Percentiles rank a stretch among this genome's conserved stretches.
phyloP scores from a whole-genome alignment of 2,888 invertebrate species.

The Cerastoderma edule region DNA sequence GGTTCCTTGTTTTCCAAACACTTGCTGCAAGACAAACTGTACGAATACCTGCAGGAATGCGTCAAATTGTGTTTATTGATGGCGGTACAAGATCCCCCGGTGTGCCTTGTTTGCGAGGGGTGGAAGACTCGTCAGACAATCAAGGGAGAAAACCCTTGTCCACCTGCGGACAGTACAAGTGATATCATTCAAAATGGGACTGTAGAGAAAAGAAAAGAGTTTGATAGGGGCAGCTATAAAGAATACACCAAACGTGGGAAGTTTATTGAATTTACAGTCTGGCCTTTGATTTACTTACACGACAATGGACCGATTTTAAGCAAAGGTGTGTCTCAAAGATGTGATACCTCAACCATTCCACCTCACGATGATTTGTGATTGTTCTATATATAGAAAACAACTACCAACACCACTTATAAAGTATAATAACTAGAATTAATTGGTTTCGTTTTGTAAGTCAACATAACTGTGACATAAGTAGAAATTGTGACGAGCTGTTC shows the following conservation, averaged over 20 bases:
- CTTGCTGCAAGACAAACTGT: not conserved
- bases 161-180: not conserved
- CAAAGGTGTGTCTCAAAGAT: constrained; percentile 35
- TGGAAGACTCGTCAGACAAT: not conserved
- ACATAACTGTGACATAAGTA: no score
- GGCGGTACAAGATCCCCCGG: constrained; percentile 10
- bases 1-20: not conserved
- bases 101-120: not conserved
- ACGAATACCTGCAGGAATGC: not conserved
- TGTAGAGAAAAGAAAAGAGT: not conserved
- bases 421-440: no score
- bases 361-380: no score
- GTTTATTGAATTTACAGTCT: constrained; percentile 28
- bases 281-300: constrained; percentile 37
- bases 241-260: constrained; percentile 29
- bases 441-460: no score
- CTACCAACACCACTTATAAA: no score
- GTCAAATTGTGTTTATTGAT: constrained; percentile 1
- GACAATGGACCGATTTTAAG: constrained; percentile 31
- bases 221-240: constrained; percentile 32
- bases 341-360: no score
- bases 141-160: not conserved
- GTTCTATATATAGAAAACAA: no score
- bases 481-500: no score
- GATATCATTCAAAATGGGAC: not conserved